Percentiles rank a stretch among this genome's conserved stretches.
These are phyloP conservation scores for Ditylenchus dipsaci DNA, from an alignment of 1,140 invertebrate species.

Conservation along the genomic window DNA sequence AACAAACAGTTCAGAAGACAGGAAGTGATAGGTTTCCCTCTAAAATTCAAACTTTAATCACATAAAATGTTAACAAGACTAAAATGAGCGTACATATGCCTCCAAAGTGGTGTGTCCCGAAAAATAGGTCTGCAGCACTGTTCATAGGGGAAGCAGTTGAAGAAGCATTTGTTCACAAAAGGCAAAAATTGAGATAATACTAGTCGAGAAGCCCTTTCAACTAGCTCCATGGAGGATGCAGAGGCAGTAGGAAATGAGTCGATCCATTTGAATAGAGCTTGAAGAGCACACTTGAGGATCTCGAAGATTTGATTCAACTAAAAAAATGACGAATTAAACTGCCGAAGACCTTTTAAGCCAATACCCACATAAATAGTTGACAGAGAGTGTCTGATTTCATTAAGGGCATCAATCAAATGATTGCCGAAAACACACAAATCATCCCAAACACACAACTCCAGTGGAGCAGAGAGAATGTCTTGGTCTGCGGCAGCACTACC, in stretches of 20 bases:
- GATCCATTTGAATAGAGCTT: constrained; percentile 39
- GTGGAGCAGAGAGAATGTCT: constrained; percentile 41
- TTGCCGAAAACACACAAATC: constrained; percentile 56
- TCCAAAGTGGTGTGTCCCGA: constrained; percentile 26
- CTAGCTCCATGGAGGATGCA: constrained; percentile 3
- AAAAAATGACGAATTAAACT: neutral
- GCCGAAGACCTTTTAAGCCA: neutral
- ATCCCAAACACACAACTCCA: constrained; percentile 54
- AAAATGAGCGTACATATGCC: constrained; percentile 33
- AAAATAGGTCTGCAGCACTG: constrained; percentile 16
- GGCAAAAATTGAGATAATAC: constrained; percentile 41
- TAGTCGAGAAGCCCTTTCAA: constrained; percentile 32
- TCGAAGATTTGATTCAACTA: constrained; percentile 32
- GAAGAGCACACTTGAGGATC: constrained; percentile 28
- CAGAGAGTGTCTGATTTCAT: constrained; percentile 50
- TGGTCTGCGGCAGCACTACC: constrained; percentile 12
- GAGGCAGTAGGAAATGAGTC: constrained; percentile 18
- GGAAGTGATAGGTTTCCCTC: neutral
- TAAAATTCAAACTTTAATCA: neutral
- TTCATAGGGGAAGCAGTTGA: constrained; percentile 40
- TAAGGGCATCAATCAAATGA: constrained; percentile 44
- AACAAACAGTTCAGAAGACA: neutral
- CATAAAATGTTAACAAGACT: neutral
- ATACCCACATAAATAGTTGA: constrained; percentile 42
- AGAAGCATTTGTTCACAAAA: constrained; percentile 44